Base-by-base conservation (phyloP, 2,113 vertebrate species). In the Ranitomeya imitator region DNA sequence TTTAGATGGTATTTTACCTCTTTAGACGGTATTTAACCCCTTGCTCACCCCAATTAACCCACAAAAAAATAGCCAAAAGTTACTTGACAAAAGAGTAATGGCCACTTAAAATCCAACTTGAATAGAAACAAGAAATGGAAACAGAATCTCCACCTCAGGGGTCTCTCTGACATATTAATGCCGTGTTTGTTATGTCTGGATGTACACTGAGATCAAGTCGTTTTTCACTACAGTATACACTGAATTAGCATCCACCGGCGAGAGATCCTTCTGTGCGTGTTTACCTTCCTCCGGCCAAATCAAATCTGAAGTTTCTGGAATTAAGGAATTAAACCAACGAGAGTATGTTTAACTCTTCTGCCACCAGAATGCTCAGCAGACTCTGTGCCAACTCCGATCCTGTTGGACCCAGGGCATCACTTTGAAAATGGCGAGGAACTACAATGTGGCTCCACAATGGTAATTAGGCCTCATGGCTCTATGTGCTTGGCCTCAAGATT, bases 241-340 rank as follows among this genome's bases (percentile, higher is more conserved):
- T 45, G 69, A 74, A 59, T 74, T 76, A 59, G 85, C 55, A 78
- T 63, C 73, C 31, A 54, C 73, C 54, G 55, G 73, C 18, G 37
- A 78, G 71, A 86, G 55, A 21, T 78, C 65, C 71, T 77, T 86
- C n/a, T 78, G 57, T 86, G 37, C 37, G 57, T 86, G 85, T 86
- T 86, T 86, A 77, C 85, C 37, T 63, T 52, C 55, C 26, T 13
- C 11, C 31, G 19, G 85, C 85, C 85, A 86, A 77, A 86, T 21
- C 63, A 86, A 86, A 86, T 78, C 31, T 78, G 73, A 73, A 86
- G 57, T 78, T 86, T 86, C 85, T 86, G 85, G 85, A 86, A 86
- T 86, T 86, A 77, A 78, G 73, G 85, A 78, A 86, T 77, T 86
- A 86, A 86, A 86, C 85, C 57, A 86, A 86, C 19, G 52, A 78